These are phyloP conservation scores for Catostylus mosaicus DNA, from an alignment of 30 jellyfish, hydroid and myxozoan species.

Conservation along the genomic window DNA sequence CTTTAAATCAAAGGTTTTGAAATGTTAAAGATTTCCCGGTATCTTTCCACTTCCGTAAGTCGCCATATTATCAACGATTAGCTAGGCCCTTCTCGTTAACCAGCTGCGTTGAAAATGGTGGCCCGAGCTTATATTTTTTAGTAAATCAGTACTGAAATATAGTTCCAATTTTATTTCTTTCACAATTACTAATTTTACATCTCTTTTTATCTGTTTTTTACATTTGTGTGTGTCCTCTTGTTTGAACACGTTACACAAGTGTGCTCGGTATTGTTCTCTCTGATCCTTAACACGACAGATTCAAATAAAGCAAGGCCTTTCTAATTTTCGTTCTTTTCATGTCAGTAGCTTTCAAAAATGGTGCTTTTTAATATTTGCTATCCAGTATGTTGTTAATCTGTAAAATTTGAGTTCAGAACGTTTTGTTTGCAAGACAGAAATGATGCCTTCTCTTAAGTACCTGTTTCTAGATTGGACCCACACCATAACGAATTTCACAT, in stretches of 20 bases:
- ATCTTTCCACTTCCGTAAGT: constrained; percentile 58
- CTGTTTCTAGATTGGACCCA: too few species aligned
- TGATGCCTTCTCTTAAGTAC: too few species aligned
- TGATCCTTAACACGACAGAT: constrained; percentile 29
- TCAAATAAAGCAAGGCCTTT: background rate
- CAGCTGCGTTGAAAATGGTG: constrained; percentile 36
- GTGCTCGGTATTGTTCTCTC: constrained; percentile 40
- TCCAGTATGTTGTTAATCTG: too few species aligned
- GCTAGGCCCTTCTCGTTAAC: constrained; percentile 30
- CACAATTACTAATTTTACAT: background rate
- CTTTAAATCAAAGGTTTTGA: background rate
- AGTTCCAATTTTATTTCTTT: background rate
- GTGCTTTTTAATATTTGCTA: too few species aligned
- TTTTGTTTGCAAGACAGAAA: too few species aligned
- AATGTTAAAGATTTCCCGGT: constrained; percentile 12
- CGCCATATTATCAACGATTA: constrained; percentile 46
- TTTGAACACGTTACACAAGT: constrained; percentile 41
- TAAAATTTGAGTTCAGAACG: too few species aligned
- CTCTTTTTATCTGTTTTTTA: background rate
- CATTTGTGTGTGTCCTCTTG: constrained; percentile 22
- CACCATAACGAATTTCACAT: too few species aligned
- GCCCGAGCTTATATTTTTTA: background rate
- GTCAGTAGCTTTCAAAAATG: too few species aligned
- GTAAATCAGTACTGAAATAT: background rate
- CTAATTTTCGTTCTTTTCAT: too few species aligned